Evolutionary conservation across 2,797 vertebrate genomes (phyloP).

Genomic region (Thunnus albacares): DNA sequence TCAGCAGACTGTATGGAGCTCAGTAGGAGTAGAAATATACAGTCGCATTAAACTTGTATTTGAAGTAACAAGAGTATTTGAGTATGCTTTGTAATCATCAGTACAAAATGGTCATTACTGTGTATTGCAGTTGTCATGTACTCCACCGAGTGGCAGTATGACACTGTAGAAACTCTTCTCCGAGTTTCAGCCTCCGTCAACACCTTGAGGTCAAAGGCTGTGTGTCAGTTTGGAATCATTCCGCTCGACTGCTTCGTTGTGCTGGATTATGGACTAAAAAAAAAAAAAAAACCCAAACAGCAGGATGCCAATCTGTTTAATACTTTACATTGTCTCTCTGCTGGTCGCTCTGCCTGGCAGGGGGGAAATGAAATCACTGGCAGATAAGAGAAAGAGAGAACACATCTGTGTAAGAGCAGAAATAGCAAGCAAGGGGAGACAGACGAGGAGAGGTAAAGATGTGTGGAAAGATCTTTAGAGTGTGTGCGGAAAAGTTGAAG

Average conservation of each 20-base stretch:
- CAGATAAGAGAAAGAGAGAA: neutral
- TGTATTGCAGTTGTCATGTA: conserved; percentile 20
- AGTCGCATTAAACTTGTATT: too few relatives aligned
- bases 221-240: conserved; percentile 21
- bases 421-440: neutral
- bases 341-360: neutral
- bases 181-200: neutral
- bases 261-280: conserved; percentile 15
- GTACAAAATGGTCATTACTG: neutral
- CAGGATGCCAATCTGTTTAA: conserved; percentile 32
- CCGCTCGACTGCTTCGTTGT: neutral
- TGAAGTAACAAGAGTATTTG: too few relatives aligned
- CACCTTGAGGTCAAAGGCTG: conserved; percentile 49
- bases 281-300: conserved; percentile 6
- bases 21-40: too few relatives aligned
- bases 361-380: neutral
- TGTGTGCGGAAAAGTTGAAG: neutral
- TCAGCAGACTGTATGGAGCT: too few relatives aligned
- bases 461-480: conserved; percentile 9
- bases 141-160: conserved; percentile 65
- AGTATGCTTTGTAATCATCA: too few relatives aligned
- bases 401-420: neutral
- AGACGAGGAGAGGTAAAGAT: neutral
- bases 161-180: conserved; percentile 4
- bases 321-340: conserved; percentile 2